These are phyloP conservation scores for Megastigmus dorsalis DNA, from an alignment of 2,888 invertebrate genomes.

Conservation along the genomic window DNA sequence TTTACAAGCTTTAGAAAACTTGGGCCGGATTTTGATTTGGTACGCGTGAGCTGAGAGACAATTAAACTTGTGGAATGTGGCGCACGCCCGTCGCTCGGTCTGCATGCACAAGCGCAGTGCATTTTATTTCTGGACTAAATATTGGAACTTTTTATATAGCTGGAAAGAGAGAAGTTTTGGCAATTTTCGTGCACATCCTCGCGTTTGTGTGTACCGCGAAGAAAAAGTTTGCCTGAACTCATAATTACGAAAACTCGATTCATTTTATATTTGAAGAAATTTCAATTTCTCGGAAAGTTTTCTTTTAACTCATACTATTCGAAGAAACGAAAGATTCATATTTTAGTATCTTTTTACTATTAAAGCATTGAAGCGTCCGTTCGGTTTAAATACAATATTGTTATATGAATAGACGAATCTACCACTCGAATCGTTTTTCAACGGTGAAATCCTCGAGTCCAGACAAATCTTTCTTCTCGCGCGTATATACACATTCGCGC, in stretches of 20 bases:
- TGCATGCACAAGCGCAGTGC: neutral
- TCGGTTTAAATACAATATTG: no score
- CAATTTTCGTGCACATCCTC: neutral
- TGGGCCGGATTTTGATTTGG: slow-evolving; percentile 70
- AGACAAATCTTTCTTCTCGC: slow-evolving; percentile 9
- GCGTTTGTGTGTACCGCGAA: neutral
- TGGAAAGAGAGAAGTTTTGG: slow-evolving; percentile 1
- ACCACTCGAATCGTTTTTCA: neutral
- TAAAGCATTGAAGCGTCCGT: no score
- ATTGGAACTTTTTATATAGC: slow-evolving; percentile 2
- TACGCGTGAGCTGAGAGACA: slow-evolving; percentile 49
- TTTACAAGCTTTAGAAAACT: slow-evolving; percentile 58
- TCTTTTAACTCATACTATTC: neutral
- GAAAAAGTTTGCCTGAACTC: slow-evolving; percentile 19
- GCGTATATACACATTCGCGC: neutral
- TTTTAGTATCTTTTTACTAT: no score
- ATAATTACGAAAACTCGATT: no score
- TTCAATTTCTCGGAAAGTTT: neutral
- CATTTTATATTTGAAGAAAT: no score
- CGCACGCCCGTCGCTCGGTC: slow-evolving; percentile 1
- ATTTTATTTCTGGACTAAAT: no score
- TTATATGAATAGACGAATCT: no score
- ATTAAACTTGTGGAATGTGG: slow-evolving; percentile 35
- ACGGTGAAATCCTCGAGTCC: slow-evolving; percentile 1
- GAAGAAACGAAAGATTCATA: no score